These are phyloP conservation scores for Sebastes hubbsi DNA, from an alignment of 2,797 vertebrate species.

Conservation along the genomic window DNA sequence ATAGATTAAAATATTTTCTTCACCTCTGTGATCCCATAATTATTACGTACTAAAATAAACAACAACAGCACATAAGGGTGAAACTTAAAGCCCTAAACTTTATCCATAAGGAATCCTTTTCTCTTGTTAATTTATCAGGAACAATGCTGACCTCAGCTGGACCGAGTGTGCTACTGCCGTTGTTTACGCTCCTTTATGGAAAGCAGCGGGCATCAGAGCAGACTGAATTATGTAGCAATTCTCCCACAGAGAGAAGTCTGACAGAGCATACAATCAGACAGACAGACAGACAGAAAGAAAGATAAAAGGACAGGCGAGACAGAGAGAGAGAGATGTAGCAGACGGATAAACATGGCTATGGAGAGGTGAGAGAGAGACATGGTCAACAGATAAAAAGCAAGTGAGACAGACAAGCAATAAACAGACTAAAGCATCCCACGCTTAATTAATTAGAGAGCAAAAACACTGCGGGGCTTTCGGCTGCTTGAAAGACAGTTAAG, in stretches of 20 bases:
- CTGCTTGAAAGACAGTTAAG: conserved; percentile 56
- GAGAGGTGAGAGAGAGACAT: conserved; percentile 22
- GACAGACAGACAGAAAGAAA: neutral
- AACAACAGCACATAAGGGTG: conserved; percentile 1
- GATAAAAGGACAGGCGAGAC: neutral
- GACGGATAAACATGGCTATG: conserved; percentile 1
- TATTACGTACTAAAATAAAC: conserved; percentile 3
- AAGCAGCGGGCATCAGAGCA: conserved; percentile 31
- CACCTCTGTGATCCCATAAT: neutral
- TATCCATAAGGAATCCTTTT: neutral
- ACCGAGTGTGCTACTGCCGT: conserved; percentile 62
- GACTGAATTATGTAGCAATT: conserved; percentile 57
- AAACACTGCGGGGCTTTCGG: conserved; percentile 46
- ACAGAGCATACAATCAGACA: conserved; percentile 9
- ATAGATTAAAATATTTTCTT: neutral
- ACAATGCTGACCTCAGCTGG: conserved; percentile 81
- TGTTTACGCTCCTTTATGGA: conserved; percentile 53
- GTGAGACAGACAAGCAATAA: conserved; percentile 46
- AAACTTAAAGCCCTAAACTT: conserved; percentile 13
- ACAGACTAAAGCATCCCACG: conserved; percentile 53
- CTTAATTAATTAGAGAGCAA: conserved; percentile 71
- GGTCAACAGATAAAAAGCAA: conserved; percentile 38
- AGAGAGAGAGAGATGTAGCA: conserved; percentile 2
- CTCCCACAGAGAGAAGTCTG: conserved; percentile 34
- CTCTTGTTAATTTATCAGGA: conserved; percentile 61